Evolutionary conservation across 2,113 vertebrate species (phyloP), one percentile per base, ranked within the genome.

Genomic region (Grammomys surdaster): DNA sequence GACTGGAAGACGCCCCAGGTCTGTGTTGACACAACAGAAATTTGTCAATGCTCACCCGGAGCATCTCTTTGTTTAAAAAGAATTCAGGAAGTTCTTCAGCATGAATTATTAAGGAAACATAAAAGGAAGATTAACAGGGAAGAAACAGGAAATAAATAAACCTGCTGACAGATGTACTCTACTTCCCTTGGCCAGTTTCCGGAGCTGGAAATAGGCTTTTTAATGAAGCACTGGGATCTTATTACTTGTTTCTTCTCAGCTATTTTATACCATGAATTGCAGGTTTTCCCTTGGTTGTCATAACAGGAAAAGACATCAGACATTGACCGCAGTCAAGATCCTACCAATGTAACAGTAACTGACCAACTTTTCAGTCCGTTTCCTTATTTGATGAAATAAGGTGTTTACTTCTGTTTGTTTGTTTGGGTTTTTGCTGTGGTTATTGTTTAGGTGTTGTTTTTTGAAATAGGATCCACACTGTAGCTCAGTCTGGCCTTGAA

Each of bases 11-110:
- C 58, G 93, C 93, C 89, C 75, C 11, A 3, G 87, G 56, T 93
- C 65, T 91, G 19, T 84, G 89, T 86, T 97, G 95, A 97, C 63
- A 97, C 63, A 91, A 91, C 95, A 98, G 92, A 97, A 97, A 97
- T 75, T 86, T 95, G 54, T 86, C 5, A 40, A 36, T 77, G 13
- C 20, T 58, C 40, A 63, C 86, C 93, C 67, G 58, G 65, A 96
- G 92, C 95, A 89, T 94, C 40, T 89, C 95, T 96, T 94, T 96
- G 67, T 91, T 75, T 9, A 26, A 95, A 97, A 95, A 97, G 90
- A 86, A 97, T 90, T 60, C 40, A 92, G 96, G 94, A 90, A 75
- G 82, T 77, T 95, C 91, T 96, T 91, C 60, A 93, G 94, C 87
- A 95, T 40, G 70, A 82, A 93, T 97, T 97, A 96, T 95, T 96